A percentile compares a stretch with the other conserved stretches of the same genome.
Evolutionary conservation across 53 echinoderm and acorn worm species (phyloP).

Genomic region (Paelopatides confundens): DNA sequence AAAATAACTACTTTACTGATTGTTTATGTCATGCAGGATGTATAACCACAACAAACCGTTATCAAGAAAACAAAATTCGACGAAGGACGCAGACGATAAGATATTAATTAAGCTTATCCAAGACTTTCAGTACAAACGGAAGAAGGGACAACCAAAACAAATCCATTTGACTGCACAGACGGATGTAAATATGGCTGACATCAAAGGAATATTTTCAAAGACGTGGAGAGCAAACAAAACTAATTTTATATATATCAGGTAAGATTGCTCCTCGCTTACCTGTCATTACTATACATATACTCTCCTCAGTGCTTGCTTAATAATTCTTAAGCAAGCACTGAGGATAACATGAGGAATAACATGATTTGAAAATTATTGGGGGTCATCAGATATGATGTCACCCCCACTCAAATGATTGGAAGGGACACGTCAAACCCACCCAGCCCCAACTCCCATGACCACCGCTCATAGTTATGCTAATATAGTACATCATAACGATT

Average conservation of each 20-base stretch:
- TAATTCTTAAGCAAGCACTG: too few species aligned
- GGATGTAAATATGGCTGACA: constrained; percentile 2
- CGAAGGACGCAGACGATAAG: background rate
- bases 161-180: constrained; percentile 21
- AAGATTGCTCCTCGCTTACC: background rate
- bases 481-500: too few species aligned
- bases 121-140: constrained; percentile 3
- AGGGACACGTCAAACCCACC: too few species aligned
- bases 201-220: constrained; percentile 2
- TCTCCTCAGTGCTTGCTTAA: too few species aligned
- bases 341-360: too few species aligned
- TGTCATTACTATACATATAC: too few species aligned
- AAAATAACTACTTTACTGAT: too few species aligned
- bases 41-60: constrained; percentile 29
- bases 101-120: background rate
- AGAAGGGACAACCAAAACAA: background rate
- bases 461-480: too few species aligned
- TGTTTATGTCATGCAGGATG: background rate
- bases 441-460: too few species aligned
- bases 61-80: background rate
- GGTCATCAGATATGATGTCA: too few species aligned
- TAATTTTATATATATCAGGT: background rate
- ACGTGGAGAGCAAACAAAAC: background rate
- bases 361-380: too few species aligned
- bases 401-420: too few species aligned